Evolutionary conservation across 2,888 invertebrate species (phyloP).

Genomic region (Mongoloraphidia duomilia): DNA sequence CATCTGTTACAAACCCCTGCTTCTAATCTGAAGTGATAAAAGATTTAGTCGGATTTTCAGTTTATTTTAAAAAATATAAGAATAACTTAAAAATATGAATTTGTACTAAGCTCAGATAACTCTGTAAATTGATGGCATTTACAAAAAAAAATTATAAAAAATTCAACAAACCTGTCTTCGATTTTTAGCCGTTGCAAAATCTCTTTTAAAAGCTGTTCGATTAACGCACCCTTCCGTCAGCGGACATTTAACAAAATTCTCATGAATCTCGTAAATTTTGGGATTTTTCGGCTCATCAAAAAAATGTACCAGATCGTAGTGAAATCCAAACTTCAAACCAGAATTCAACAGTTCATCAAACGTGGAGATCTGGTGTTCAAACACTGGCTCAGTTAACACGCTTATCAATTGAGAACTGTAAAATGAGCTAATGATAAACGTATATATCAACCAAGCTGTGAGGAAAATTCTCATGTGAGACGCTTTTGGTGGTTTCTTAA

Average conservation of each 20-base stretch:
- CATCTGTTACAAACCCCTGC: too few species aligned
- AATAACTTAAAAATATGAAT: too few species aligned
- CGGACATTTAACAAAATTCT: background rate
- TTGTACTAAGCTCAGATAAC: too few species aligned
- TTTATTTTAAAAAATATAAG: too few species aligned
- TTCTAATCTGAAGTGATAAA: too few species aligned
- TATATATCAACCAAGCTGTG: slow-evolving; percentile 1
- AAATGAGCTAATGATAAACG: slow-evolving; percentile 2
- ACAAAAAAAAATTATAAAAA: too few species aligned
- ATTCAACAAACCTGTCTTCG: background rate
- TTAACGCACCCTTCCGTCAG: slow-evolving; percentile 3
- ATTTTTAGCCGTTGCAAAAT: slow-evolving; percentile 6
- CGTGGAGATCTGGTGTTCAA: slow-evolving; percentile 8
- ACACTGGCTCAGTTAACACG: slow-evolving; percentile 6
- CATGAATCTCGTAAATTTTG: background rate
- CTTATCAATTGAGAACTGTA: slow-evolving; percentile 10
- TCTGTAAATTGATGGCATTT: too few species aligned
- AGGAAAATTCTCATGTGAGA: slow-evolving; percentile 3
- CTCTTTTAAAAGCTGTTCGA: slow-evolving; percentile 5
- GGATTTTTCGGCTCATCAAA: background rate
- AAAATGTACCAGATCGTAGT: slow-evolving; percentile 1
- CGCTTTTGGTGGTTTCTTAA: background rate
- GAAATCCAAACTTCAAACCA: slow-evolving; percentile 6
- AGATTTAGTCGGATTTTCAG: too few species aligned
- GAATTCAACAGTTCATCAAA: slow-evolving; percentile 8